These are phyloP conservation scores for Lasius fuliginosus DNA, from an alignment of 2,888 invertebrate species.

Conservation along the genomic window DNA sequence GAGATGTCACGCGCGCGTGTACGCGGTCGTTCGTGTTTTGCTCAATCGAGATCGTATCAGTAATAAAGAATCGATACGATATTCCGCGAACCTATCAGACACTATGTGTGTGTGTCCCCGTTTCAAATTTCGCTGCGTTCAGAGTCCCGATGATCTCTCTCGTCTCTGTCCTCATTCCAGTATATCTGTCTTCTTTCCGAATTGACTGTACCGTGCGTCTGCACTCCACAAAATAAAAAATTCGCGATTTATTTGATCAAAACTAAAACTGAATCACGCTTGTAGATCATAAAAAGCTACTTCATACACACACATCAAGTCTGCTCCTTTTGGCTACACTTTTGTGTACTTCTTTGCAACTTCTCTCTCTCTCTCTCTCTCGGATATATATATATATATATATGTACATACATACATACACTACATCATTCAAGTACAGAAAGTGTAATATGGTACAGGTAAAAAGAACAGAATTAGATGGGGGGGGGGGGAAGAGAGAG, in stretches of 20 bases:
- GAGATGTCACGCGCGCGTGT: neutral
- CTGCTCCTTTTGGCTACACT: neutral
- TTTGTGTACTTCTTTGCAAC: neutral
- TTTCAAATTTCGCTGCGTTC: neutral
- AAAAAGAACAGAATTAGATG: neutral
- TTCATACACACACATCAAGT: neutral
- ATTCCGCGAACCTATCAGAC: slow-evolving; percentile 44
- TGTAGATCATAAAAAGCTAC: no score
- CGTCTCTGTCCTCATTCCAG: neutral
- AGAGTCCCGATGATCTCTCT: neutral
- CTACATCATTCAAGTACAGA: neutral
- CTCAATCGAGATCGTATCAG: slow-evolving; percentile 25
- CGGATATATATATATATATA: neutral
- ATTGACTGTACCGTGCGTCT: neutral
- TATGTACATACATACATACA: neutral
- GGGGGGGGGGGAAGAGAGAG: no score
- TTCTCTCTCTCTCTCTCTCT: slow-evolving; percentile 9
- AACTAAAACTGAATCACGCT: neutral
- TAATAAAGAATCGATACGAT: slow-evolving; percentile 52
- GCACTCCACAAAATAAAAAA: neutral
- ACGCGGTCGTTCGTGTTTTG: neutral
- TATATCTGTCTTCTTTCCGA: neutral
- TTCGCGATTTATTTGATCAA: neutral
- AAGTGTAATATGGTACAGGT: neutral
- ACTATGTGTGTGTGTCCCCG: neutral